Percentiles rank a stretch among this genome's conserved stretches.
Conservation (phyloP, 2,113 vertebrate genomes). For the Notothenia coriiceps region DNA sequence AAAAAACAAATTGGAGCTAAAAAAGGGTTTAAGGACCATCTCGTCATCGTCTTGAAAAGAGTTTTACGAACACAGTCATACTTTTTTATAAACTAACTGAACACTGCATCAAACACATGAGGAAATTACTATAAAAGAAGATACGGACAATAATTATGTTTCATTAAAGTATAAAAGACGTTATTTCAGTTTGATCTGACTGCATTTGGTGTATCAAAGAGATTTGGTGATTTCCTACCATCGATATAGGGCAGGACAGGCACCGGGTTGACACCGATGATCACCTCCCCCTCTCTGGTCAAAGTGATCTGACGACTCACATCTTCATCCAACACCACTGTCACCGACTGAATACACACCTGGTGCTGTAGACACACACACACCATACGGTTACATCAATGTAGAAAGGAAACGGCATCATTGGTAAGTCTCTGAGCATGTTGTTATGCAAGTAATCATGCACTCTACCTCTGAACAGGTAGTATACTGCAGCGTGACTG, state of each 20-base stretch:
- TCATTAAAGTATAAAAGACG: neutral
- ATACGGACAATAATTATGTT: neutral
- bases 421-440: neutral
- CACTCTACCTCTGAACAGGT: constrained; percentile 90
- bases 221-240: constrained; percentile 77
- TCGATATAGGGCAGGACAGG: constrained; percentile 87
- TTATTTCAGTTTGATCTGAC: neutral
- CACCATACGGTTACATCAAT: neutral
- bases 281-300: constrained; percentile 90
- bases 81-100: too few species aligned
- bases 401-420: neutral
- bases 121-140: too few species aligned
- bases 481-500: constrained; percentile 92
- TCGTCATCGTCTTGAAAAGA: too few species aligned
- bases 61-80: too few species aligned
- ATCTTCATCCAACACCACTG: constrained; percentile 93
- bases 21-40: too few species aligned
- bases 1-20: too few species aligned
- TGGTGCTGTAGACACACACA: constrained; percentile 83
- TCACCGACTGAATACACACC: constrained; percentile 94
- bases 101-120: neutral
- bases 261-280: constrained; percentile 87
- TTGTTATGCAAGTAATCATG: neutral
- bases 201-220: neutral
- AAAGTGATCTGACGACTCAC: constrained; percentile 92